Percentiles rank a stretch among this genome's conserved stretches.
These are phyloP conservation scores for Phycodurus eques DNA, from an alignment of 2,113 vertebrate species.

Conservation along the genomic window DNA sequence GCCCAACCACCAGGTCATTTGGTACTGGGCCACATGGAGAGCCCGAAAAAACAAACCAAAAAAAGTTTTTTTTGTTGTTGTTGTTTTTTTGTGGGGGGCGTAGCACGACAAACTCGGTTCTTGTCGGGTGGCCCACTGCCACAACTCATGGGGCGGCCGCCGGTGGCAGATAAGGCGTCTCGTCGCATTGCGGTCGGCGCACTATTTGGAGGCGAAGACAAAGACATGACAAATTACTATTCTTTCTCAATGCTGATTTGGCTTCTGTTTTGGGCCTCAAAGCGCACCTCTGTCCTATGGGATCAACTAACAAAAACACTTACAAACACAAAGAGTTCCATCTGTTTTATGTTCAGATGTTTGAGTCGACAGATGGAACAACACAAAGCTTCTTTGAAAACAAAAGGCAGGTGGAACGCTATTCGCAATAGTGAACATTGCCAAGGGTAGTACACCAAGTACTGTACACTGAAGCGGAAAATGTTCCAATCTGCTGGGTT, in stretches of 20 bases:
- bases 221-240: conserved; percentile 9
- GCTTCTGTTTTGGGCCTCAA: conserved; percentile 21
- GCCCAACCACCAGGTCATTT: not conserved
- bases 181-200: no score
- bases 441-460: not conserved
- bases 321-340: not conserved
- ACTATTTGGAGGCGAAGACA: conserved; percentile 25
- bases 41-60: no score
- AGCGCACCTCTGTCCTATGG: conserved; percentile 38
- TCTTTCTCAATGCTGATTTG: conserved; percentile 40
- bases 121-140: no score
- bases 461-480: conserved; percentile 1
- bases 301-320: conserved; percentile 37
- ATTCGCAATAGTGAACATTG: no score
- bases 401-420: not conserved
- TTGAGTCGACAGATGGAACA: conserved; percentile 6
- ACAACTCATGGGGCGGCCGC: no score
- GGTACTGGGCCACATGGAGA: no score
- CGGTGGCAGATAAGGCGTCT: no score
- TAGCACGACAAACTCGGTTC: no score
- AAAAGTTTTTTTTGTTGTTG: not conserved
- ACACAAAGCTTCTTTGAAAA: conserved; percentile 5
- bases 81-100: no score
- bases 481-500: conserved; percentile 36
- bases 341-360: not conserved